Percentiles rank a stretch among this genome's conserved stretches.
Conservation (phyloP, 2,113 vertebrate species). For the Pollachius pollachius region DNA sequence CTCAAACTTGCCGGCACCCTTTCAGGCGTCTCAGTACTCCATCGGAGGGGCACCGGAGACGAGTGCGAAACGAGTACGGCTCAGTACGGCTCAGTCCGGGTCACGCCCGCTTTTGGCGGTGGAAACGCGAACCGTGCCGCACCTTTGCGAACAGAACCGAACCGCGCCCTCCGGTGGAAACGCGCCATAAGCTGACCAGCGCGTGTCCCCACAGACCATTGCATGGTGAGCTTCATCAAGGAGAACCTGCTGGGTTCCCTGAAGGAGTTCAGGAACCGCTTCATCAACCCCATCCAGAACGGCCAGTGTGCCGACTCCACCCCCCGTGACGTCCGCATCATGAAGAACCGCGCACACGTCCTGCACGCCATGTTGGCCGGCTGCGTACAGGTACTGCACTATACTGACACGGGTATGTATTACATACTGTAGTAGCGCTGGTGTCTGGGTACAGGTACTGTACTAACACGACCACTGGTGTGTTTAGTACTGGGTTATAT, state of each 20-base stretch:
- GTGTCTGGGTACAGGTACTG: neutral
- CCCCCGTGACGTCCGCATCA: constrained; percentile 85
- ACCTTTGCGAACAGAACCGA: no score
- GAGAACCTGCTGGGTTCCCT: constrained; percentile 92
- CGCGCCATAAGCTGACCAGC: no score
- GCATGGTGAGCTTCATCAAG: constrained; percentile 98
- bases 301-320: constrained; percentile 97
- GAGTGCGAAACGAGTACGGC: no score
- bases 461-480: no score
- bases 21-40: no score
- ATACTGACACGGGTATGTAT: neutral
- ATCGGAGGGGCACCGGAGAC: no score
- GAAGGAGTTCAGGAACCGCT: constrained; percentile 92
- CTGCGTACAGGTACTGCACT: constrained; percentile 87
- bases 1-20: no score
- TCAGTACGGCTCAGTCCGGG: no score
- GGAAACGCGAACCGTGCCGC: no score
- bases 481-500: no score
- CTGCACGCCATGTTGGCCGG: constrained; percentile 90
- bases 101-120: no score
- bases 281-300: constrained; percentile 96
- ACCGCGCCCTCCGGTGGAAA: no score
- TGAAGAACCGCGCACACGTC: constrained; percentile 97
- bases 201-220: constrained; percentile 79
- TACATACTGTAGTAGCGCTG: neutral